phyloP scores from a whole-genome alignment of 2,888 invertebrate species.

The Drepanosiphum platanoidis region DNA sequence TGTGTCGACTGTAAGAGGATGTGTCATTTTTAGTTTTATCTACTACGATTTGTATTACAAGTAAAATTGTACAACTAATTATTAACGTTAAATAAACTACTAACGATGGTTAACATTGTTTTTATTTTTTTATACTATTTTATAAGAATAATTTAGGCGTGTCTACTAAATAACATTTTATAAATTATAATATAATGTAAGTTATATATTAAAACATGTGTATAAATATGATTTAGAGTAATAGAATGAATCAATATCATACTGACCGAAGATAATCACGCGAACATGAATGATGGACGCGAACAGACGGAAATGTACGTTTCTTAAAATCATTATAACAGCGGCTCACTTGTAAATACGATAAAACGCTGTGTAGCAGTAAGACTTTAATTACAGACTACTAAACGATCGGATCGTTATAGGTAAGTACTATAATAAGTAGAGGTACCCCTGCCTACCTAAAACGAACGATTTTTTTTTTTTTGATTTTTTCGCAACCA shows the following conservation, averaged over 20 bases:
- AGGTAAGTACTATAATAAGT: background rate
- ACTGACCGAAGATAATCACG: conserved; percentile 37
- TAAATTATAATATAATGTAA: no score
- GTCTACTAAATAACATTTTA: no score
- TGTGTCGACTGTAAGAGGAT: no score
- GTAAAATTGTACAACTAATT: no score
- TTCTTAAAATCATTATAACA: conserved; percentile 1
- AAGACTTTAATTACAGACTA: conserved; percentile 9
- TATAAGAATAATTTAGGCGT: background rate
- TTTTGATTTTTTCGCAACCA: conserved; percentile 38
- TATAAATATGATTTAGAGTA: background rate
- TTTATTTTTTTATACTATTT: no score
- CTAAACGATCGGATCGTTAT: no score
- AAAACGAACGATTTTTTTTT: conserved; percentile 11
- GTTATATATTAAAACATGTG: no score
- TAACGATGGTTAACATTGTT: no score
- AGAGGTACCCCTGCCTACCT: no score
- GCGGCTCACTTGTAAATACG: background rate
- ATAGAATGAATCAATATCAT: background rate
- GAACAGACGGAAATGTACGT: conserved; percentile 3
- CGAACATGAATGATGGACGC: background rate
- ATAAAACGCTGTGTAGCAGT: conserved; percentile 2
- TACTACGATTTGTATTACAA: no score
- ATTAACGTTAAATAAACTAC: no score
- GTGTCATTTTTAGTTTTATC: no score